A percentile compares a stretch with the other conserved stretches of the same genome.
Conservation (phyloP, 2,113 vertebrate genomes). For the Nycticryphes semicollaris region DNA sequence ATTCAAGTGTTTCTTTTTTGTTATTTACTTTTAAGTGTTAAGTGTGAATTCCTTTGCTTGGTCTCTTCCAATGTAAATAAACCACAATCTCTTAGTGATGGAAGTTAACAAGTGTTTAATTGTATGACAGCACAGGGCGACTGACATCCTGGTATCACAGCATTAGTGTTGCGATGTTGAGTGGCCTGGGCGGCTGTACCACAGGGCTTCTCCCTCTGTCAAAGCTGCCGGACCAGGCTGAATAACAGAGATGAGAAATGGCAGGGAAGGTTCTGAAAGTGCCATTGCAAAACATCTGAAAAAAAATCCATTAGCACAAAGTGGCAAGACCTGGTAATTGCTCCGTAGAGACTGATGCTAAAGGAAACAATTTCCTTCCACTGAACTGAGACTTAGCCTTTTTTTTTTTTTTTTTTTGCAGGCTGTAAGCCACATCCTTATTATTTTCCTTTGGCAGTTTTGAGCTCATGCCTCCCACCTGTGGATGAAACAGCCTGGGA, state of each 20-base stretch:
- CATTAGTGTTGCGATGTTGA: neutral
- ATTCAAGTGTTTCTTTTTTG: neutral
- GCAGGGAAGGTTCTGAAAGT: neutral
- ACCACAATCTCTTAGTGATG: neutral
- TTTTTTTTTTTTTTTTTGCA: neutral
- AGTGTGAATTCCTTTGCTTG: neutral
- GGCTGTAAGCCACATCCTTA: neutral
- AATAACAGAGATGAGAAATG: neutral
- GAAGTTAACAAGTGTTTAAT: neutral
- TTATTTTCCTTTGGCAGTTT: neutral
- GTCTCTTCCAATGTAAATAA: neutral
- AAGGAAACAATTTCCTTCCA: neutral
- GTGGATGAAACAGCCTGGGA: neutral
- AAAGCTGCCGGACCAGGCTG: neutral
- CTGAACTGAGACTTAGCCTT: neutral
- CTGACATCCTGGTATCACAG: neutral
- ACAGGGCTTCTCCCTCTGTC: neutral
- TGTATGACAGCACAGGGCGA: neutral
- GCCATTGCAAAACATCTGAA: neutral
- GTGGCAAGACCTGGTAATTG: neutral
- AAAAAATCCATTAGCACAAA: neutral
- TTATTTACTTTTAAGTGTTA: neutral
- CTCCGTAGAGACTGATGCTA: neutral
- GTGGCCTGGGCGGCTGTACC: fast-evolving
- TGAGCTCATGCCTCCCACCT: neutral